Evolutionary conservation across 2,888 invertebrate genomes (phyloP).

Genomic region (Danaus chrysippus): DNA sequence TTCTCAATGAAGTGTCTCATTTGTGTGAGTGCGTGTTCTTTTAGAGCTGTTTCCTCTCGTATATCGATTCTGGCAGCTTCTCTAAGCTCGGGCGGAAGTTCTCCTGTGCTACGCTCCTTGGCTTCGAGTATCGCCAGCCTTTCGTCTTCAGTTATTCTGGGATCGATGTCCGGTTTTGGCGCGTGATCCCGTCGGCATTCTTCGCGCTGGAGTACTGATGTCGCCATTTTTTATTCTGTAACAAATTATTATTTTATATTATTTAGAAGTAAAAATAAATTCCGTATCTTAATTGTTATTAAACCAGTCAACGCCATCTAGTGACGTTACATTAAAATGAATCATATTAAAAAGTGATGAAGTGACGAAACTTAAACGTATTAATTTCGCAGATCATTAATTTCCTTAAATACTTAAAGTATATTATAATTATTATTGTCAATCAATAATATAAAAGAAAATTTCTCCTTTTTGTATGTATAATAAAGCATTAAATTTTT

Average conservation of each 20-base stretch:
- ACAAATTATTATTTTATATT: neutral
- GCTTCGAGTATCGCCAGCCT: conserved; percentile 53
- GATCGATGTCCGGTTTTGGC: conserved; percentile 53
- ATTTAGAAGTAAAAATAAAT: too few species aligned
- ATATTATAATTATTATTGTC: too few species aligned
- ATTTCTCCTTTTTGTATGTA: too few species aligned
- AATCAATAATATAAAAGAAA: too few species aligned
- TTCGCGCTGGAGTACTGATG: conserved; percentile 69
- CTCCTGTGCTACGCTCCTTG: conserved; percentile 66
- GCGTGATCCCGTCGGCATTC: conserved; percentile 61
- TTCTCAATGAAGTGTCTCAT: conserved; percentile 91
- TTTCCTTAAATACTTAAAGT: too few species aligned
- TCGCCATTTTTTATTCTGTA: conserved; percentile 56
- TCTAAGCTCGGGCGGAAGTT: conserved; percentile 76
- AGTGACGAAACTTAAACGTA: too few species aligned
- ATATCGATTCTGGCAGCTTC: conserved; percentile 85
- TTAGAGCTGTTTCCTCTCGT: conserved; percentile 86
- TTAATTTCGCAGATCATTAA: too few species aligned
- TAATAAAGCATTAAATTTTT: too few species aligned
- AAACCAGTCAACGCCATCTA: too few species aligned
- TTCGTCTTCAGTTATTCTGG: conserved; percentile 62
- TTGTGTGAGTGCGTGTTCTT: conserved; percentile 86
- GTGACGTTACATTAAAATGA: too few species aligned
- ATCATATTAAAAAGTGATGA: too few species aligned
- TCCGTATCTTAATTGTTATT: too few species aligned